A percentile compares a stretch with the other conserved stretches of the same genome.
These are phyloP conservation scores for Coelogynopora nodosa DNA, from an alignment of 2,888 invertebrate genomes.

Conservation along the genomic window DNA sequence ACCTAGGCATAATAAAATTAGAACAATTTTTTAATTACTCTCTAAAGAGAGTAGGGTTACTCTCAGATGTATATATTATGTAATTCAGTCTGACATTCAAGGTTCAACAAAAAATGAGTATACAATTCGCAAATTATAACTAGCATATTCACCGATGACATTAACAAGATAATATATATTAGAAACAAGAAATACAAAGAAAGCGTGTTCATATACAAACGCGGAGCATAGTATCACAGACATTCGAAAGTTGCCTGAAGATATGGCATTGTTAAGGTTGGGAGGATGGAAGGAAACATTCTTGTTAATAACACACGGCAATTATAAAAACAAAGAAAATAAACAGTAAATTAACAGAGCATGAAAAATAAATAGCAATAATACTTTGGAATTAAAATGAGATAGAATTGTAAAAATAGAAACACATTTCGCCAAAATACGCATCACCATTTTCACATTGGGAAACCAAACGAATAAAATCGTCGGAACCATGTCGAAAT, in stretches of 20 bases:
- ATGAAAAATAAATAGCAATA: background rate
- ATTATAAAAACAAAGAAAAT: constrained; percentile 11
- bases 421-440: too few relatives aligned
- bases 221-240: constrained; percentile 16
- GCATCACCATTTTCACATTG: too few relatives aligned
- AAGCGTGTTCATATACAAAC: background rate
- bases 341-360: background rate
- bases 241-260: background rate
- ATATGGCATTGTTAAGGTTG: background rate
- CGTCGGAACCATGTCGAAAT: too few relatives aligned
- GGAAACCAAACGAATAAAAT: too few relatives aligned
- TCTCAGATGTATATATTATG: background rate
- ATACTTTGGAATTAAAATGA: too few relatives aligned
- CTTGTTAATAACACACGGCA: background rate
- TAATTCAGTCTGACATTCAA: background rate
- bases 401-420: too few relatives aligned
- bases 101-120: background rate
- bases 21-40: background rate
- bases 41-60: background rate
- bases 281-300: background rate
- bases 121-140: background rate
- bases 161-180: background rate
- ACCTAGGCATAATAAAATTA: background rate
- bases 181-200: background rate
- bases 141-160: background rate